A percentile compares a stretch with the other conserved stretches of the same genome.
Conservation (phyloP, 2,113 vertebrate genomes). For the Microcebus tavaratra region DNA sequence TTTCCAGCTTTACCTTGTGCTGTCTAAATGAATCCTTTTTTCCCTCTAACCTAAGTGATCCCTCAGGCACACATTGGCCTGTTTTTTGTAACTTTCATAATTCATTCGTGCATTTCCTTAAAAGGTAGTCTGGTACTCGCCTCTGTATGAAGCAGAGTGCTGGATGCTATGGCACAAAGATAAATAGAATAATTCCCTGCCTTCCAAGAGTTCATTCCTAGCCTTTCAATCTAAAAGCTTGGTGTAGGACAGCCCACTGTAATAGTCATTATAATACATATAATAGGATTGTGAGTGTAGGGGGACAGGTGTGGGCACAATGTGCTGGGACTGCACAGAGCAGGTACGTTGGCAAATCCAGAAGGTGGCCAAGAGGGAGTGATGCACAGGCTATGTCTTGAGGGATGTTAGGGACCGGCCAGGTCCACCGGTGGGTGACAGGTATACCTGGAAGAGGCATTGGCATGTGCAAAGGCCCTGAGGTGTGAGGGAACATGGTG, state of each 20-base stretch:
- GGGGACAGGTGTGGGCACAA: neutral
- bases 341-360: neutral
- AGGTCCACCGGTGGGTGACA: neutral
- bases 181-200: neutral
- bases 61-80: neutral
- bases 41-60: neutral
- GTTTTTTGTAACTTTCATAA: neutral
- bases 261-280: too few species aligned
- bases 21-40: neutral
- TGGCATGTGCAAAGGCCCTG: neutral
- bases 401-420: neutral
- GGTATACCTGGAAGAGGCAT: neutral
- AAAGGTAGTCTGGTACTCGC: neutral
- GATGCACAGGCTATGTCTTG: neutral
- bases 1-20: neutral
- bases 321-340: neutral
- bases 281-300: neutral
- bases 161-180: neutral
- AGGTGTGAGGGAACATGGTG: neutral
- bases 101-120: neutral
- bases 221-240: neutral
- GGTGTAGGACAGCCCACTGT: neutral
- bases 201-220: neutral
- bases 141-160: neutral
- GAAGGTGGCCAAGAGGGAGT: neutral